Evolutionary conservation across 2,797 vertebrate genomes (phyloP), one percentile per base, ranked within the genome.

Genomic region (Australoheros facetus): DNA sequence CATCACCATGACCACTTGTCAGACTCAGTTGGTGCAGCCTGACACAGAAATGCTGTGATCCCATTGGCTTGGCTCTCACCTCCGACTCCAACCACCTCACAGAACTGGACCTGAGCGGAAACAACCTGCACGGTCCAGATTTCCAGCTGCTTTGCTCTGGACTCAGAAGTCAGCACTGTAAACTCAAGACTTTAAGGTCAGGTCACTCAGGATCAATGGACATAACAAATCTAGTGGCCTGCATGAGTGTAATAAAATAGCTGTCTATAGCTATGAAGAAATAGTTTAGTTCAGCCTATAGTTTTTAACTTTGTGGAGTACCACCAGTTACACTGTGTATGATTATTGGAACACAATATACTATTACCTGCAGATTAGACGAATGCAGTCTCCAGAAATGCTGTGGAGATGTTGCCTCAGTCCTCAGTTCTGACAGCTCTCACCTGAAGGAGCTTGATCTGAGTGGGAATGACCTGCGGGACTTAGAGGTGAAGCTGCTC

Each of bases 101-200:
- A 56, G 64, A 85, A 12, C 71, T 91, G 62, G 82, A 89, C 59
- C 77, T 91, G 42, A 71, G 59, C 57, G 81, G 78, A 64, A 91
- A 89, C 58, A 60, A 75, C 42, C 73, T 87, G 45, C 69, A 81
- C n/a, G 83, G 82, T 60, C 45, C 75, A 66, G 84, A 58, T 23
- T 53, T 87, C 14, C 64, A 73, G 9, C 53, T 26, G 17, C 82
- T 91, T 9, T 83, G 48, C 55, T 76, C 53, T 23, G 77, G 81
- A 51, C 37, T 90, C 62, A 79, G 48, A 37, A 79, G 58, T 72
- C 72, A 56, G 30, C 11, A 66, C 34, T 88, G 85, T 28, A 74
- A 78, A 78, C 81, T 91, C n/a, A 26, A 84, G 42, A 79, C 34
- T 14, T 54, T 91, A 51, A 82, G 81, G 85, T 87, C 32, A 76